Evolutionary conservation across 92 coral and sea anemone species (phyloP).

Genomic region (Porites divaricata): DNA sequence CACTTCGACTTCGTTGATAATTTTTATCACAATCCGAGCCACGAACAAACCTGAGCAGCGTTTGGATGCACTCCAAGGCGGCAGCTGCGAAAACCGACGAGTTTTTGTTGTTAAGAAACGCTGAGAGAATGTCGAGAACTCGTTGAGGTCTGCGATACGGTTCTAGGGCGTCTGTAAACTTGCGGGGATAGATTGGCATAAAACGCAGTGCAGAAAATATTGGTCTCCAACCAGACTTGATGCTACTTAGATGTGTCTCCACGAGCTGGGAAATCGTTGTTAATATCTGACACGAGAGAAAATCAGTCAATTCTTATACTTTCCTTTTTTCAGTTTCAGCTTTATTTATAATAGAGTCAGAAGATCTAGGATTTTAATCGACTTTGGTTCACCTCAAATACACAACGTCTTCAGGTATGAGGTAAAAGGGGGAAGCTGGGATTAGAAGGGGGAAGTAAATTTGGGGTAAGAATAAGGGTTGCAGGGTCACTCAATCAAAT

Average conservation of each 20-base stretch:
- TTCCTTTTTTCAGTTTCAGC: background rate
- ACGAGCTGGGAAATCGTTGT: slow-evolving; percentile 79
- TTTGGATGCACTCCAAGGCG: slow-evolving; percentile 90
- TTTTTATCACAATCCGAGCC: slow-evolving; percentile 75
- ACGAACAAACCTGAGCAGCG: slow-evolving; percentile 87
- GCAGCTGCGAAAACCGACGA: slow-evolving; percentile 97
- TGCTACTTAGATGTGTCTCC: slow-evolving; percentile 75
- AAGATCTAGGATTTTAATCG: no score
- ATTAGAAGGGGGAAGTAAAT: no score
- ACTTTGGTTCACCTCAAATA: no score
- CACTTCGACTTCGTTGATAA: slow-evolving; percentile 88
- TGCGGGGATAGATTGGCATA: slow-evolving; percentile 57
- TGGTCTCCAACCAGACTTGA: slow-evolving; percentile 98
- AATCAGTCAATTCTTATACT: background rate
- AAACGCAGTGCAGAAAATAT: slow-evolving; percentile 81
- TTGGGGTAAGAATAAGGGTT: no score
- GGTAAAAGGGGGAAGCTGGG: no score
- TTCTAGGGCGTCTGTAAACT: slow-evolving; percentile 59
- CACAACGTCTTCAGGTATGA: no score
- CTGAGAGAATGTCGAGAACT: slow-evolving; percentile 82
- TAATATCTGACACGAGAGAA: slow-evolving; percentile 63
- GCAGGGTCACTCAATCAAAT: no score
- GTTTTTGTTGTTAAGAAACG: slow-evolving; percentile 88
- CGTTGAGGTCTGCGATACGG: slow-evolving; percentile 71
- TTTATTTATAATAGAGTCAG: background rate